These are phyloP conservation scores for Aleiodes alternator DNA, from an alignment of 2,888 invertebrate species.

Conservation along the genomic window DNA sequence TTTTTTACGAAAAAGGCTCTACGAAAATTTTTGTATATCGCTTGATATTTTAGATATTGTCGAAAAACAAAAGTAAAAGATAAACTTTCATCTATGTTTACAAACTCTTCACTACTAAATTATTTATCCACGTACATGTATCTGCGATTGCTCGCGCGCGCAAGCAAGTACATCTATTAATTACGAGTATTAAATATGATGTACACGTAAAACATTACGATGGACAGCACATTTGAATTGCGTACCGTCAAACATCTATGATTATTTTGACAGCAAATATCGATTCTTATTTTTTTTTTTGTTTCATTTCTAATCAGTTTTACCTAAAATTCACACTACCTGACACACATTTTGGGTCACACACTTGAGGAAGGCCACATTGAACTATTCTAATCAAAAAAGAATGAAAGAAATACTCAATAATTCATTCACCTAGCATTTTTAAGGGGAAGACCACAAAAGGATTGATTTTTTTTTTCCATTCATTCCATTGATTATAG, in stretches of 20 bases:
- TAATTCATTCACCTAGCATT: slow-evolving; percentile 20
- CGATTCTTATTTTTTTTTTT: slow-evolving; percentile 24
- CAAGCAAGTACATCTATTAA: slow-evolving; percentile 18
- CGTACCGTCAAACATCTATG: slow-evolving; percentile 20
- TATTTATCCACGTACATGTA: slow-evolving; percentile 18
- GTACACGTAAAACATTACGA: slow-evolving; percentile 25
- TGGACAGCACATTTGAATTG: slow-evolving; percentile 26
- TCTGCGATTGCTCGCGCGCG: slow-evolving; percentile 34
- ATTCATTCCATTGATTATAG: not conserved
- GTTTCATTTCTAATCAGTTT: slow-evolving; percentile 38
- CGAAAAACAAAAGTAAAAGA: too few species aligned
- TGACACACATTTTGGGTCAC: slow-evolving; percentile 65
- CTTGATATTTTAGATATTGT: too few species aligned
- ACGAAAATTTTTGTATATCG: too few species aligned
- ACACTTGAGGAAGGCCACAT: slow-evolving; percentile 75
- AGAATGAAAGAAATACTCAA: slow-evolving; percentile 22
- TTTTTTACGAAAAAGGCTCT: too few species aligned
- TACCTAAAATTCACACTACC: slow-evolving; percentile 48
- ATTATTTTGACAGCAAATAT: slow-evolving; percentile 32
- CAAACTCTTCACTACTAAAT: too few species aligned
- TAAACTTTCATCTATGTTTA: too few species aligned
- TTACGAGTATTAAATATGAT: slow-evolving; percentile 12
- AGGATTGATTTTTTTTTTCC: slow-evolving; percentile 4
- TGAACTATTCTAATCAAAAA: slow-evolving; percentile 72
- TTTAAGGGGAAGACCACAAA: slow-evolving; percentile 20